phyloP scores from a whole-genome alignment of 2,888 invertebrate genomes.

The Tenthredo scrophulariae region DNA sequence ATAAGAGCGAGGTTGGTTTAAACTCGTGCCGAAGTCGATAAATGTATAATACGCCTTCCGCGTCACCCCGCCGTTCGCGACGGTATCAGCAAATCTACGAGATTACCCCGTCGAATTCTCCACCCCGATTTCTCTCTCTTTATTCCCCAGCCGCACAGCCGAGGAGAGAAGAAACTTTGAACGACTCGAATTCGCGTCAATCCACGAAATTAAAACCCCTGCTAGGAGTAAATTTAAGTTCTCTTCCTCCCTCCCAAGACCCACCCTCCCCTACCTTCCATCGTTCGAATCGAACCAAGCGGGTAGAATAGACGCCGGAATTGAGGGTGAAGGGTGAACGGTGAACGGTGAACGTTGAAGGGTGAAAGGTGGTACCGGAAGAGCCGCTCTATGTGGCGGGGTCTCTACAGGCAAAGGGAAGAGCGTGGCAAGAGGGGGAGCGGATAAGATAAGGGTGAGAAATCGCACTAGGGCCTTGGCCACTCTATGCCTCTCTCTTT shows the following conservation, averaged over 20 bases:
- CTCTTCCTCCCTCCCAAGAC: neutral
- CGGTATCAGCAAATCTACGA: conserved; percentile 53
- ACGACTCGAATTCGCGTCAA: conserved; percentile 60
- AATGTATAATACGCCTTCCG: conserved; percentile 55
- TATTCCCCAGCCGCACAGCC: neutral
- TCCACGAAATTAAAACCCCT: conserved; percentile 70
- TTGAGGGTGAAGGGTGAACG: conserved; percentile 49
- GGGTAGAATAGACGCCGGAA: conserved; percentile 42
- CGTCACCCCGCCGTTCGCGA: conserved; percentile 15
- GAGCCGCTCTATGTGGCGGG: conserved; percentile 35
- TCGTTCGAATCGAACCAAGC: conserved; percentile 26
- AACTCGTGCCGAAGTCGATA: conserved; percentile 54
- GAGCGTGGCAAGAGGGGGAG: conserved; percentile 54
- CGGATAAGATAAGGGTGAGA: conserved; percentile 76
- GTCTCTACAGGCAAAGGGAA: conserved; percentile 40
- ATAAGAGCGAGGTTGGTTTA: conserved; percentile 34
- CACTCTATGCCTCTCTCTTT: neutral
- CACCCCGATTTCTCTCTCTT: conserved; percentile 2
- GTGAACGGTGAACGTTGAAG: conserved; percentile 34
- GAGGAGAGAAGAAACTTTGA: conserved; percentile 43
- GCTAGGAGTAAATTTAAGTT: conserved; percentile 68
- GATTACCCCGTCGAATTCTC: conserved; percentile 43
- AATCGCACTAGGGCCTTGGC: conserved; percentile 73
- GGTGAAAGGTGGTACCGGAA: conserved; percentile 48
- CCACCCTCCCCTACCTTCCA: neutral